A percentile compares a stretch with the other conserved stretches of the same genome.
Evolutionary conservation across 2,888 invertebrate species (phyloP).

Genomic region (Clusia tigrina): DNA sequence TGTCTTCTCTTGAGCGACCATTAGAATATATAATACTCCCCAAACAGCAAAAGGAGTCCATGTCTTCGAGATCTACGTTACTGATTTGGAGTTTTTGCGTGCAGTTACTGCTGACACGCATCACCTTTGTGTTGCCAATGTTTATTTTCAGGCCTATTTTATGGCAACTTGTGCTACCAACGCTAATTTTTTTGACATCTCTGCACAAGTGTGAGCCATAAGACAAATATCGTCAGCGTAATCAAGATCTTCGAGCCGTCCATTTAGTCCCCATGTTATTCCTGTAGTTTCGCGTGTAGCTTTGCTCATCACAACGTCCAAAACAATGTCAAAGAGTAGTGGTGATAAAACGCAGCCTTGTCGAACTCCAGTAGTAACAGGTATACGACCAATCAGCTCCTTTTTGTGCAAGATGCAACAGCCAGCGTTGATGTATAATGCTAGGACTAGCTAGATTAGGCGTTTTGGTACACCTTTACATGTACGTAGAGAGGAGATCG

Average conservation of each 20-base stretch:
- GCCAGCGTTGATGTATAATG: neutral
- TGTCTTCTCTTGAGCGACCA: no score
- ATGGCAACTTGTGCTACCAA: neutral
- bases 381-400: neutral
- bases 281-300: neutral
- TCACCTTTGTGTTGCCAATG: neutral
- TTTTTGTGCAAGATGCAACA: neutral
- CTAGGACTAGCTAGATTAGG: neutral
- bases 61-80: neutral
- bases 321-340: no score
- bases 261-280: neutral
- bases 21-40: no score
- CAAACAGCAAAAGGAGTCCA: no score
- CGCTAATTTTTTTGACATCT: neutral
- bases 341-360: neutral
- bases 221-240: neutral
- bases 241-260: neutral
- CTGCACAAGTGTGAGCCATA: neutral
- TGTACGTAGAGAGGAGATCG: neutral
- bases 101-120: neutral
- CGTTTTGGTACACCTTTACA: neutral
- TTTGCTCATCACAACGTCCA: neutral
- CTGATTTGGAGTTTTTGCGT: neutral
- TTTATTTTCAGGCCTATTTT: neutral
- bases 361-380: neutral